Evolutionary conservation across 1,140 invertebrate genomes (phyloP), one percentile per base, ranked within the genome.

Genomic region (Philotrypesis tridentata): DNA sequence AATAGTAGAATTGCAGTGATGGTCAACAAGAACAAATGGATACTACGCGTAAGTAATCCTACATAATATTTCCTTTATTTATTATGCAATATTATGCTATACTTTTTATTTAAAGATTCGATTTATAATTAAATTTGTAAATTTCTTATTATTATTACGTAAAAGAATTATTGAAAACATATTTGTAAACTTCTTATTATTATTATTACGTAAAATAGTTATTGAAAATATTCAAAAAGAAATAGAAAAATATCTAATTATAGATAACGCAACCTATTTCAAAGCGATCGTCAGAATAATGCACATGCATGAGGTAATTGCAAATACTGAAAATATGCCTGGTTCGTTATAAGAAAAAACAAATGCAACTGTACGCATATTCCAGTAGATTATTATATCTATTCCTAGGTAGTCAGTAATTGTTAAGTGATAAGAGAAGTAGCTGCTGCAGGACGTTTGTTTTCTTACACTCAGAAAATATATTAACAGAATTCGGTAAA

Each of bases 341-440:
- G 9, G 55, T 27, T 25, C 23, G 11, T 23, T 25, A 40, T 25
- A 72, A 72, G 9, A 74, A 74, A 74, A 74, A 29, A 43, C 27
- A 75, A 63, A 75, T 60, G 63, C 73, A 75, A 65, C 55, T 75
- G 73, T 75, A 55, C 21, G 48, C 73, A 75, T 63, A 75, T 37
- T 75, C 48, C 55, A 37, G 17, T 27, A 23, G n/a, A 23, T 75
- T 63, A 75, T 75, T 75, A 75, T 61, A 31, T 65, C 73, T 37
- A 75, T 63, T 75, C 21, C 27, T 63, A 60, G 73, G 61, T 14
- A 29, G 29, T 48, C 6, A 8, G 8, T 75, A 75, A 75, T 75
- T 75, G 55, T 63, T 60, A 60, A 31, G 55, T 37, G 73, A 65
- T 75, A 75, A 75, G 55, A n/a, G 25, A 14, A 74, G 21, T 68